Evolutionary conservation across 2,888 invertebrate species (phyloP).

Genomic region (Globia sparganii): DNA sequence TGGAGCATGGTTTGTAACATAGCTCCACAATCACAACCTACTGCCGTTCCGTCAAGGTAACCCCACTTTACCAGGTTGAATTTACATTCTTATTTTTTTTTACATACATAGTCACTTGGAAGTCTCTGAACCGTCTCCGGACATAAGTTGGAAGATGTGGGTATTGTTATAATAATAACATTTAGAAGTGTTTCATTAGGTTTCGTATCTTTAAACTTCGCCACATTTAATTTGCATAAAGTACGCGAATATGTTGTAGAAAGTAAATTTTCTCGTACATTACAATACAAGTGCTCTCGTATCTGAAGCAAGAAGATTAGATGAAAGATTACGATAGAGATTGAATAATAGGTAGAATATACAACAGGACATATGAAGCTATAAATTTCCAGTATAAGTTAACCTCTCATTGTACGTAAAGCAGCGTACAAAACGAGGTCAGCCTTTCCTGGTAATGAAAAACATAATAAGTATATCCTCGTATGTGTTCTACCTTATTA

Average conservation of each 20-base stretch:
- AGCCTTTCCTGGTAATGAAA: neutral
- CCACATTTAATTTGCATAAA: neutral
- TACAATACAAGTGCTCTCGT: neutral
- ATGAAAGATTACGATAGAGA: slow-evolving; percentile 11
- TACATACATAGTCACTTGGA: too few species aligned
- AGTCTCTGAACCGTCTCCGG: too few species aligned
- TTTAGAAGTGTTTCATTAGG: slow-evolving; percentile 1
- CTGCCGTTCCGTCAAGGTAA: too few species aligned
- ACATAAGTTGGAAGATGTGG: too few species aligned
- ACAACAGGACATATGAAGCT: neutral
- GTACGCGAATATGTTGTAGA: neutral
- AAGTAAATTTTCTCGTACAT: neutral
- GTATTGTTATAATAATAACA: neutral
- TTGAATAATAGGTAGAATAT: slow-evolving; percentile 1
- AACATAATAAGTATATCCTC: neutral
- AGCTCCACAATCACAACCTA: too few species aligned
- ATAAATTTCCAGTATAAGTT: neutral
- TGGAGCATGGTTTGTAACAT: too few species aligned
- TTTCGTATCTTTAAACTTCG: neutral
- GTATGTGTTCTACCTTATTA: neutral
- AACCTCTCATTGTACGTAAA: neutral
- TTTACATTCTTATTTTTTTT: too few species aligned
- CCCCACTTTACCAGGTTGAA: too few species aligned
- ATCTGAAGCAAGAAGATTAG: slow-evolving; percentile 12
- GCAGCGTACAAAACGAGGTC: neutral